These are phyloP conservation scores for Panurus biarmicus DNA, from an alignment of 2,113 vertebrate genomes.

Conservation along the genomic window DNA sequence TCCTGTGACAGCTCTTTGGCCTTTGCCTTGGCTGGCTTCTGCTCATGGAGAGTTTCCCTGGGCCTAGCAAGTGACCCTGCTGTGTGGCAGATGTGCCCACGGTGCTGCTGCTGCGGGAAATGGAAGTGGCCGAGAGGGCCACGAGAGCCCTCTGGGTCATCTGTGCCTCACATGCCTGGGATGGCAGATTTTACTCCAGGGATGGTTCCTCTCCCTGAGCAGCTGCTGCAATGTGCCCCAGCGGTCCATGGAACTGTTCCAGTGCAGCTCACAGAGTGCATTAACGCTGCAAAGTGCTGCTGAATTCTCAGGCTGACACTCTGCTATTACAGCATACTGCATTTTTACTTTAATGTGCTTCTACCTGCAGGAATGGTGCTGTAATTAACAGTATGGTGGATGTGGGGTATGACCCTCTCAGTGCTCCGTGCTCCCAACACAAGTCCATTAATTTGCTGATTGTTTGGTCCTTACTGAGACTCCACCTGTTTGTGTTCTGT, in stretches of 20 bases:
- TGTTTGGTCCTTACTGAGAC: background rate
- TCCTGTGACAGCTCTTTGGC: background rate
- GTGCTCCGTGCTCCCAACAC: background rate
- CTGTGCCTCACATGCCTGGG: background rate
- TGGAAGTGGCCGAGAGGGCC: background rate
- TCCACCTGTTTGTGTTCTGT: background rate
- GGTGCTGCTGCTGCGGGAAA: background rate
- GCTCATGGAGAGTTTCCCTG: background rate
- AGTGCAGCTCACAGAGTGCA: background rate
- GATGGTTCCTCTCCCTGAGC: background rate
- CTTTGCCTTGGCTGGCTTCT: background rate
- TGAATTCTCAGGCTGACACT: background rate
- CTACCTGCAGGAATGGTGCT: background rate
- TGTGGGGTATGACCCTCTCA: background rate
- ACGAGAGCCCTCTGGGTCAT: background rate
- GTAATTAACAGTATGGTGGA: background rate
- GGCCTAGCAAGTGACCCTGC: background rate
- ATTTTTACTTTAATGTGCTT: background rate
- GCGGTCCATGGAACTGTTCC: background rate
- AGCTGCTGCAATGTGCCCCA: background rate
- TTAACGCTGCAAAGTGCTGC: background rate
- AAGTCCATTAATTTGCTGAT: background rate
- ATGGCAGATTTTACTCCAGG: background rate
- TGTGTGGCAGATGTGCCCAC: background rate
- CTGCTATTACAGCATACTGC: rapidly evolving